phyloP scores from a whole-genome alignment of 1,140 invertebrate species.

The Bombus affinis region DNA sequence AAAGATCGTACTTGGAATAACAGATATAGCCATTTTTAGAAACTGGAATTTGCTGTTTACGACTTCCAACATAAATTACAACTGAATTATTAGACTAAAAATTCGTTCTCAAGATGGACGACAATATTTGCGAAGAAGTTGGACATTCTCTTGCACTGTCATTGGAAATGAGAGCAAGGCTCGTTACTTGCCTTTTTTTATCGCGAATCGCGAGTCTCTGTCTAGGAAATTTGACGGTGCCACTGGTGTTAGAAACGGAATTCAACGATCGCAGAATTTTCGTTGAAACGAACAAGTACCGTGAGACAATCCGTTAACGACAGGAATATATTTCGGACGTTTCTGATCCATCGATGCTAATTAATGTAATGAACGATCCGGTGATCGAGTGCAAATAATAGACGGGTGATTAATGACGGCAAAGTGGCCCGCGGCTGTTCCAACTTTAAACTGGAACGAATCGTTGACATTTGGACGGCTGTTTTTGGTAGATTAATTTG shows the following conservation, averaged over 20 bases:
- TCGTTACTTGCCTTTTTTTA: too few species aligned
- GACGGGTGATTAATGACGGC: not conserved
- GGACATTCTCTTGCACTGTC: too few species aligned
- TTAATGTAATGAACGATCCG: not conserved
- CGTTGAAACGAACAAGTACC: not conserved
- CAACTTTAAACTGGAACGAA: not conserved
- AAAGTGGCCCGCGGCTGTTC: not conserved
- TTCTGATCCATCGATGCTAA: not conserved
- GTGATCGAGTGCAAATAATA: slow-evolving; percentile 3
- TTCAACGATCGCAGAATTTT: not conserved
- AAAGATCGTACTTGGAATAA: too few species aligned
- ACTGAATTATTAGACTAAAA: too few species aligned
- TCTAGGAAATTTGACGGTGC: too few species aligned
- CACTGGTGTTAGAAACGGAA: not conserved
- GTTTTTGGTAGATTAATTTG: not conserved
- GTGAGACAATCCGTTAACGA: slow-evolving; percentile 19
- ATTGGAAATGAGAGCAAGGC: too few species aligned
- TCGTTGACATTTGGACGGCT: not conserved
- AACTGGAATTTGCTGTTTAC: too few species aligned
- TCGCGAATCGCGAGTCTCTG: too few species aligned
- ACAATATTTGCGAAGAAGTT: too few species aligned
- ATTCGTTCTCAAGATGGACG: too few species aligned
- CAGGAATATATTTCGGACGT: not conserved
- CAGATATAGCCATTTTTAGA: too few species aligned
- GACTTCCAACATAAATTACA: too few species aligned